Evolutionary conservation across 35 echinoderm and acorn worm genomes (phyloP), one percentile per base, ranked within the genome.

Genomic region (Apostichopus californicus): DNA sequence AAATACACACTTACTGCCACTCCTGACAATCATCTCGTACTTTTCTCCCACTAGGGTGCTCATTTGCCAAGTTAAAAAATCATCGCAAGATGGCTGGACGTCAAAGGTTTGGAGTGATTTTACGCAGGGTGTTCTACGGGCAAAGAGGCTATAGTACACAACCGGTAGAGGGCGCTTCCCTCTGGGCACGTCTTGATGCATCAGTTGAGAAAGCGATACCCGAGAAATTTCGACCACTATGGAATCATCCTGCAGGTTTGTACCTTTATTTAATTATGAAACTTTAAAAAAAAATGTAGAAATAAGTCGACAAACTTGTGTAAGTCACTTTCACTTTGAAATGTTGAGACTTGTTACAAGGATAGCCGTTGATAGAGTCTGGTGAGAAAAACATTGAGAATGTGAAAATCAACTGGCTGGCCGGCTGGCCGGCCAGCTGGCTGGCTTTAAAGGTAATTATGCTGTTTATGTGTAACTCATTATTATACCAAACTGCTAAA

Each of bases 81-180:
- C 28, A 25, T 22, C 13, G 55, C 80, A 83, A 56, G n/a, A 83
- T 83, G 80, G 80, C 80, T 83, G 80, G 80, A 20, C 59, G 86
- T 87, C 86, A 87, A 57, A 55, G 57, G 14, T 3, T 63, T 24
- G 3, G 13, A 65, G 86, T 87, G 54, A 58, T 87, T 9, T 20
- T 87, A 25, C 86, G 86, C 6, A 87, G 64, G 57, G 58, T 87
- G 23, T 61, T 87, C 15, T 87, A 71, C 52, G 86, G 86, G 12
- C 86, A 87, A 57, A 63, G 86, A 87, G 86, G 86, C 57, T 87
- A 87, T 20, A 87, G 86, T n/a, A 65, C 86, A 58, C 86, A 87
- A 57, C 86, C 86, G 14, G 55, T 20, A 10, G 86, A 63, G 20
- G 86, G 86, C 4, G 57, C 20, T 12, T 68, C 86, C 58, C 57